Percentiles rank a stretch among this genome's conserved stretches.
Evolutionary conservation across 2,888 invertebrate species (phyloP).

Genomic region (Epinotia ramella): DNA sequence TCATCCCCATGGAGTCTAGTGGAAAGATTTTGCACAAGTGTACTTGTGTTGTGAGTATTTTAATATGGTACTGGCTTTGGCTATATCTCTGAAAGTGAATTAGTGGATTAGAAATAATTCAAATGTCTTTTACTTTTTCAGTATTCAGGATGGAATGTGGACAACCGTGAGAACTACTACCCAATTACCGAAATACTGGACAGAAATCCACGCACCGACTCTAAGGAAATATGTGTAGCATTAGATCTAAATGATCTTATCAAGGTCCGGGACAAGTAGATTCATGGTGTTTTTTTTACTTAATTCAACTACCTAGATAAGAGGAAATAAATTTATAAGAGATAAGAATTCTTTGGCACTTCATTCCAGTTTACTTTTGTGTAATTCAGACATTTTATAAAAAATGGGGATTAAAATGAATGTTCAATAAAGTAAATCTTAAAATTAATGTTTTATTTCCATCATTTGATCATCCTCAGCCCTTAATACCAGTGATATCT

Average conservation of each 20-base stretch:
- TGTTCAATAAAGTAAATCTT: slow-evolving; percentile 71
- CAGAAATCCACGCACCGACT: slow-evolving; percentile 81
- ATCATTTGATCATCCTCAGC: background rate
- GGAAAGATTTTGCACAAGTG: slow-evolving; percentile 86
- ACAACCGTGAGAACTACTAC: slow-evolving; percentile 86
- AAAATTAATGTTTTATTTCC: slow-evolving; percentile 29
- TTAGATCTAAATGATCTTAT: slow-evolving; percentile 84
- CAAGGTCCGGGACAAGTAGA: slow-evolving; percentile 84
- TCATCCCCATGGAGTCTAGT: slow-evolving; percentile 86
- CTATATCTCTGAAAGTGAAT: background rate
- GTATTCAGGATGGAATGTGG: slow-evolving; percentile 87
- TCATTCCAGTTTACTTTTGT: slow-evolving; percentile 81
- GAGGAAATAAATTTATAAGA: slow-evolving; percentile 75
- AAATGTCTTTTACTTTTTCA: slow-evolving; percentile 60
- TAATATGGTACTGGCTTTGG: background rate
- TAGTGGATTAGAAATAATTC: background rate
- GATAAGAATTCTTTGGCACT: slow-evolving; percentile 76
- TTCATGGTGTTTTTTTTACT: slow-evolving; percentile 69
- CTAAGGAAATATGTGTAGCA: slow-evolving; percentile 84
- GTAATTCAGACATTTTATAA: slow-evolving; percentile 78
- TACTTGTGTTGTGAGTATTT: slow-evolving; percentile 85
- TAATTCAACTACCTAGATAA: slow-evolving; percentile 79
- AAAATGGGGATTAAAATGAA: slow-evolving; percentile 72
- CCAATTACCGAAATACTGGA: slow-evolving; percentile 85
- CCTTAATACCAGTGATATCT: background rate